Percentiles rank a stretch among this genome's conserved stretches.
Conservation (phyloP, 1,140 invertebrate genomes). For the Conus ventricosus region DNA sequence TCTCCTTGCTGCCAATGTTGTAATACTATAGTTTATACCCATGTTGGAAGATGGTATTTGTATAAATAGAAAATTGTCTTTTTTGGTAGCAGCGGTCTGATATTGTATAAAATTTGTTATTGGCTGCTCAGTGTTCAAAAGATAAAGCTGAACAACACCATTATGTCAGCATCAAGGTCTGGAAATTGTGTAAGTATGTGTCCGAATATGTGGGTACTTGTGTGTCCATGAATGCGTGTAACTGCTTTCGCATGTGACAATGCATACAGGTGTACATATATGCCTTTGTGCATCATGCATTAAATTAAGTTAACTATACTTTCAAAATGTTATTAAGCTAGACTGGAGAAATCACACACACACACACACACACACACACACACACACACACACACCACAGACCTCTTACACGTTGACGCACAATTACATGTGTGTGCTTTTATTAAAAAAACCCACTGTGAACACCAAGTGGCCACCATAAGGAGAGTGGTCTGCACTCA, state of each 20-base stretch:
- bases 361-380: too few species aligned
- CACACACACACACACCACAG: too few species aligned
- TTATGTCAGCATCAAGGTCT: background rate
- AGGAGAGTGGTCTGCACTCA: too few species aligned
- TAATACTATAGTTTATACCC: background rate
- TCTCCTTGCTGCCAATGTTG: background rate
- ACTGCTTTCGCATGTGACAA: background rate
- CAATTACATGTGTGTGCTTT: too few species aligned
- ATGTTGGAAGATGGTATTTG: slow-evolving; percentile 1
- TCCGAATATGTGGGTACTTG: background rate
- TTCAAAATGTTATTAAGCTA: background rate
- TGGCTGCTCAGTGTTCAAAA: background rate
- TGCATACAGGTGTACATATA: background rate
- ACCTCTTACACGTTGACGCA: too few species aligned
- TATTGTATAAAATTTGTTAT: background rate
- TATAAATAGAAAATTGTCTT: background rate
- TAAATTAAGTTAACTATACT: background rate
- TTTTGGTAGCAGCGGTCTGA: background rate
- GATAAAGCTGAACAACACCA: background rate
- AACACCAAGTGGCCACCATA: too few species aligned
- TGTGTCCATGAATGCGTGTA: background rate
- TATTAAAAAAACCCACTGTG: too few species aligned
- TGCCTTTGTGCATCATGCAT: too few species aligned
- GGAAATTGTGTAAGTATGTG: background rate
- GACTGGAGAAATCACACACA: background rate